Evolutionary conservation across 2,113 vertebrate species (phyloP).

Genomic region (Tautogolabrus adspersus): DNA sequence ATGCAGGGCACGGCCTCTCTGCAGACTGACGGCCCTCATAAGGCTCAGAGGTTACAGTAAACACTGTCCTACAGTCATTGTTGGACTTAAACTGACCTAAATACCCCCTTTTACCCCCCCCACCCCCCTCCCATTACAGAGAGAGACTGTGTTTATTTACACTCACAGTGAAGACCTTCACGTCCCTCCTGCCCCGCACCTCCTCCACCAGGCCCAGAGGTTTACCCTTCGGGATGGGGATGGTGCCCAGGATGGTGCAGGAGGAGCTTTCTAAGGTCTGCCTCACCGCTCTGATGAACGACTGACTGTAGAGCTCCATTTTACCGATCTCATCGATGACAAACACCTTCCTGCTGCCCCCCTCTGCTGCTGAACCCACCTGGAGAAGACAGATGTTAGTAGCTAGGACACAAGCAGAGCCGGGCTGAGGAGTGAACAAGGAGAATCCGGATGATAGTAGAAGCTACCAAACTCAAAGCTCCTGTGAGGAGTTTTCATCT

Average conservation of each 20-base stretch:
- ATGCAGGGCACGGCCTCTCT: constrained; percentile 47
- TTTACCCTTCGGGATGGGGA: constrained; percentile 91
- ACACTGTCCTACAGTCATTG: constrained; percentile 42
- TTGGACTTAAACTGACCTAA: constrained; percentile 55
- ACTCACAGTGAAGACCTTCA: constrained; percentile 92
- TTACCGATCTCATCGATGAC: constrained; percentile 96
- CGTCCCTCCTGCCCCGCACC: constrained; percentile 87
- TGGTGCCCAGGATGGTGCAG: constrained; percentile 89
- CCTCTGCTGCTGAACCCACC: constrained; percentile 61
- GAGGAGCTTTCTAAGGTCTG: constrained; percentile 80
- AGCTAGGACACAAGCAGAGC: background rate
- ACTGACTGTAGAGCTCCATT: constrained; percentile 97
- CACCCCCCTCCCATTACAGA: too few relatives aligned
- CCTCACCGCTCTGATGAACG: constrained; percentile 89
- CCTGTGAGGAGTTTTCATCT: too few relatives aligned
- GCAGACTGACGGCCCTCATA: constrained; percentile 43
- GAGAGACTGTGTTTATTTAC: background rate
- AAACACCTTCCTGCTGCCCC: constrained; percentile 82
- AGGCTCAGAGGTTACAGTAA: constrained; percentile 42
- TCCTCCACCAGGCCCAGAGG: constrained; percentile 92
- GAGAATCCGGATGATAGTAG: too few relatives aligned
- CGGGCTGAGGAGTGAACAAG: too few relatives aligned
- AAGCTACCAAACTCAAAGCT: too few relatives aligned
- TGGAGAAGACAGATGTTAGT: constrained; percentile 54
- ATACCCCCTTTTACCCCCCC: constrained; percentile 17